Evolutionary conservation across 2,797 vertebrate genomes (phyloP).

Genomic region (Xenentodon cancila): DNA sequence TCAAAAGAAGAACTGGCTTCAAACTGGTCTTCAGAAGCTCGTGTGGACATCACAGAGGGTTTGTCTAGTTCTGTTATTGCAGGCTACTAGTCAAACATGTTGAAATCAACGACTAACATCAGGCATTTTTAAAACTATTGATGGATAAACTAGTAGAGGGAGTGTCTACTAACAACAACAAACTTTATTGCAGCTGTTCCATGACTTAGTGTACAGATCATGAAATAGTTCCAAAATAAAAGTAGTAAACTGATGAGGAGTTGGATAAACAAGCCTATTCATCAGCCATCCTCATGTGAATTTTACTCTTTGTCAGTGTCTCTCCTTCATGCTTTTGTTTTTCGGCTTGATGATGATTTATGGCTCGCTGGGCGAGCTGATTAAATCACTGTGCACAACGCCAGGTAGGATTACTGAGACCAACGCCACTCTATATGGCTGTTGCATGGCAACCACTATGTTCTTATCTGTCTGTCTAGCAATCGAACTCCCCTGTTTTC

Average conservation of each 20-base stretch:
- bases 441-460: slow-evolving; percentile 68
- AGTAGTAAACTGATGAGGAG: slow-evolving; percentile 25
- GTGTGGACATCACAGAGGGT: too few relatives aligned
- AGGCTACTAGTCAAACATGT: too few relatives aligned
- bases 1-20: too few relatives aligned
- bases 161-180: neutral
- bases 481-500: slow-evolving; percentile 35
- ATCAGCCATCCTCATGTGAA: slow-evolving; percentile 20
- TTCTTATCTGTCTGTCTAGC: slow-evolving; percentile 46
- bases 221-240: slow-evolving; percentile 14
- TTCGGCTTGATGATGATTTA: slow-evolving; percentile 74
- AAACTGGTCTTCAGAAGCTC: too few relatives aligned
- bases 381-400: slow-evolving; percentile 74
- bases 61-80: too few relatives aligned
- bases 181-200: neutral
- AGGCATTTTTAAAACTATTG: too few relatives aligned
- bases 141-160: too few relatives aligned
- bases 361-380: slow-evolving; percentile 65
- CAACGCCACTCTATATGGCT: slow-evolving; percentile 61
- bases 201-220: neutral
- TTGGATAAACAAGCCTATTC: slow-evolving; percentile 30
- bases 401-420: slow-evolving; percentile 69
- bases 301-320: slow-evolving; percentile 46
- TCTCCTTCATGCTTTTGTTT: slow-evolving; percentile 54
- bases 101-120: too few relatives aligned